Evolutionary conservation across 2,797 vertebrate genomes (phyloP).

Genomic region (Fringilla coelebs): DNA sequence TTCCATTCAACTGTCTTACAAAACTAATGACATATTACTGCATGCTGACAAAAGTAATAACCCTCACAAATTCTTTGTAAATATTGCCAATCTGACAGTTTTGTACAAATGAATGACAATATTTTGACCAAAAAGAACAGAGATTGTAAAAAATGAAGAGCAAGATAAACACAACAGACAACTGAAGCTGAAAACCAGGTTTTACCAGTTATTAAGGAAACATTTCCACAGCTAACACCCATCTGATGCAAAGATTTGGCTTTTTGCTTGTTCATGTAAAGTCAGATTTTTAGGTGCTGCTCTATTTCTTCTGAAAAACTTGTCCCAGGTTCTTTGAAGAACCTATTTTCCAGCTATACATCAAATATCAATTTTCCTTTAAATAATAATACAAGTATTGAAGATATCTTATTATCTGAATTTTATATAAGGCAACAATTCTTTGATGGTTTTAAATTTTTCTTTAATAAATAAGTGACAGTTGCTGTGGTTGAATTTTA

Average conservation of each 20-base stretch:
- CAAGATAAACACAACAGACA: neutral
- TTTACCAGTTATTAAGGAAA: neutral
- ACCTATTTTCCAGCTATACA: neutral
- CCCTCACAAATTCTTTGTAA: neutral
- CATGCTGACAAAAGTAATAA: neutral
- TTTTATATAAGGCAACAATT: neutral
- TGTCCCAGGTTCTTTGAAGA: neutral
- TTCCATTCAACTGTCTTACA: neutral
- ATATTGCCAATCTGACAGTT: neutral
- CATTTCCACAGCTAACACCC: neutral
- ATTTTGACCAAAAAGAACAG: neutral
- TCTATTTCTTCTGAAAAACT: neutral
- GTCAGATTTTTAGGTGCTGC: neutral
- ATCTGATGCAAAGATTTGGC: neutral
- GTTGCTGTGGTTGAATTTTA: neutral
- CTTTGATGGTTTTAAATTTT: rapidly evolving
- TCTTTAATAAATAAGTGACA: neutral
- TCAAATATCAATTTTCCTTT: neutral
- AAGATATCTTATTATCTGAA: neutral
- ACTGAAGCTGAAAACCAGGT: neutral
- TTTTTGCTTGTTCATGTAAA: neutral
- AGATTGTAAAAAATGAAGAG: neutral
- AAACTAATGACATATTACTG: neutral
- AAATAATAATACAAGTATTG: neutral
- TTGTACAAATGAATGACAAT: neutral